phyloP scores from a whole-genome alignment of 1,140 invertebrate species.

The Pemphigus obesinymphae region DNA sequence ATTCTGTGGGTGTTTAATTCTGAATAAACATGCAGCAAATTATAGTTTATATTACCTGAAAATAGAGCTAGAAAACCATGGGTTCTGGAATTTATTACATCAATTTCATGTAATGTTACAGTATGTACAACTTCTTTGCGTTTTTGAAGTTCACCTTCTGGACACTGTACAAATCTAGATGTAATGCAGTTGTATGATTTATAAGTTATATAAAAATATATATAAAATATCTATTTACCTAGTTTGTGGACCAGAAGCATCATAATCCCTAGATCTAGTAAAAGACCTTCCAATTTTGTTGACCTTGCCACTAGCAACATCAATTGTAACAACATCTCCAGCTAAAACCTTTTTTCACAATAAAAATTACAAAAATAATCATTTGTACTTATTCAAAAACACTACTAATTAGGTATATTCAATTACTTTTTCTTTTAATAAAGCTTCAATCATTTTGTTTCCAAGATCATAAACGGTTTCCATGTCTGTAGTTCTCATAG shows the following conservation, averaged over 20 bases:
- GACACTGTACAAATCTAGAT: conserved; percentile 89
- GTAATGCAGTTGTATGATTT: background rate
- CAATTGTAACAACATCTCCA: conserved; percentile 95
- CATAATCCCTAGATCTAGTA: conserved; percentile 92
- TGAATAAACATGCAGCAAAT: too few relatives aligned
- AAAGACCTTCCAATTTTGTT: conserved; percentile 92
- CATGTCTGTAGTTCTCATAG: conserved; percentile 98
- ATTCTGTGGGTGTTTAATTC: too few relatives aligned
- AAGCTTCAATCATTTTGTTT: conserved; percentile 96
- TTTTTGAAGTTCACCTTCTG: conserved; percentile 97
- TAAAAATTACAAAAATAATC: background rate
- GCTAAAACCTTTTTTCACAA: conserved; percentile 68
- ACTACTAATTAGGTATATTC: background rate
- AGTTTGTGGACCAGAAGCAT: conserved; percentile 89
- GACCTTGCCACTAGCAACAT: conserved; percentile 97
- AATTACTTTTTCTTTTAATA: conserved; percentile 83
- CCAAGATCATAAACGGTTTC: conserved; percentile 98
- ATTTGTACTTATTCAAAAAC: background rate
- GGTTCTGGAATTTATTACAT: conserved; percentile 95
- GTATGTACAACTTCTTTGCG: conserved; percentile 97
- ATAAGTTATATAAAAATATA: background rate
- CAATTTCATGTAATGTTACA: conserved; percentile 96
- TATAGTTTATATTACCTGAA: conserved; percentile 61
- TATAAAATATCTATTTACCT: conserved; percentile 47
- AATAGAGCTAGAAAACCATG: conserved; percentile 97